phyloP scores from a whole-genome alignment of 2,797 vertebrate species.

The Dallia pectoralis region DNA sequence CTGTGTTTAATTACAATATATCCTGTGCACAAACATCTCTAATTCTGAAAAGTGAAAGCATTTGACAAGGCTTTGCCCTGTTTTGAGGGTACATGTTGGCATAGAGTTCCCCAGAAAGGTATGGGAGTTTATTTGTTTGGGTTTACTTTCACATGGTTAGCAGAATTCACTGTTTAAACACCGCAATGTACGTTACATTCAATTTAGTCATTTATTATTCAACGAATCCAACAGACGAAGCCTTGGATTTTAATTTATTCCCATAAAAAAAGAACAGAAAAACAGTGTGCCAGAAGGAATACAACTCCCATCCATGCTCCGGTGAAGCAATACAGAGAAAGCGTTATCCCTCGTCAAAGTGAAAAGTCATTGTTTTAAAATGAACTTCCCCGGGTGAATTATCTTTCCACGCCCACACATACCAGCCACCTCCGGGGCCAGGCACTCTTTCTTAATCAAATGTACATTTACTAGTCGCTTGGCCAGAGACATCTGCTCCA shows the following conservation, averaged over 20 bases:
- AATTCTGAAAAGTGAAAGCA: no score
- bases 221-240: background rate
- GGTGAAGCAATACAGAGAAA: background rate
- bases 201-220: no score
- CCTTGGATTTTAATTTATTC: background rate
- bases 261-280: background rate
- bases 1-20: no score
- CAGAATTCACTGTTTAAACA: no score
- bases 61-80: no score
- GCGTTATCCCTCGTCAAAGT: constrained; percentile 11
- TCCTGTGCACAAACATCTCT: no score
- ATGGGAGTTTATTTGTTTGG: no score
- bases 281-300: background rate
- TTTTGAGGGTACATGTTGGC: no score
- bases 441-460: constrained; percentile 60
- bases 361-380: constrained; percentile 58
- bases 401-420: constrained; percentile 6
- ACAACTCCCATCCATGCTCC: background rate
- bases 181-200: no score
- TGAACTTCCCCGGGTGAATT: constrained; percentile 52
- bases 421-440: constrained; percentile 33
- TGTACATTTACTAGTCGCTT: constrained; percentile 64
- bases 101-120: no score
- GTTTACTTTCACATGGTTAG: no score
- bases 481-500: constrained; percentile 84